A percentile compares a stretch with the other conserved stretches of the same genome.
phyloP scores from a whole-genome alignment of 1,140 invertebrate species.

The Gryllus bimaculatus region DNA sequence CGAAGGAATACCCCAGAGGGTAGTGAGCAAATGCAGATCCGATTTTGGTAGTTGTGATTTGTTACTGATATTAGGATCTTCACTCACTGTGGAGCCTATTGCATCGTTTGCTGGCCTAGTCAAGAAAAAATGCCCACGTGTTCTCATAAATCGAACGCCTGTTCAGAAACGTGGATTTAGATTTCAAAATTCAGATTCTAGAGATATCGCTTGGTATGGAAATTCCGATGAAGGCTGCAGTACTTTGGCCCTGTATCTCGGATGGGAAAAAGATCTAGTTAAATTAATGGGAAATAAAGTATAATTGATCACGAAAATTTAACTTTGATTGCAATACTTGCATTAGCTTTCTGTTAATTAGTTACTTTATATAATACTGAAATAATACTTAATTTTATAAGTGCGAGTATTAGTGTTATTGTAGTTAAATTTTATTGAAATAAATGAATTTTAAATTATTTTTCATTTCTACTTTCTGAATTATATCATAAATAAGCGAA shows the following conservation, averaged over 20 bases:
- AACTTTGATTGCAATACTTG: too few species aligned
- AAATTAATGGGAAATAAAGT: too few species aligned
- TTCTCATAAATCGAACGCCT: constrained; percentile 78
- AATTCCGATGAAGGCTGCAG: constrained; percentile 80
- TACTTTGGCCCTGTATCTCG: constrained; percentile 67
- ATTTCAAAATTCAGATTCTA: constrained; percentile 56
- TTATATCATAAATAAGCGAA: too few species aligned
- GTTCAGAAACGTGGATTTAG: constrained; percentile 46
- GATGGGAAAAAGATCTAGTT: constrained; percentile 48
- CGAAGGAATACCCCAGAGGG: constrained; percentile 70
- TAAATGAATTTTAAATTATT: too few species aligned
- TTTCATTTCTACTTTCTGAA: too few species aligned
- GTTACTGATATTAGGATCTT: constrained; percentile 91
- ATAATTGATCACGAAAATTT: too few species aligned
- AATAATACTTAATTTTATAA: too few species aligned
- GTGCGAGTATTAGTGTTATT: too few species aligned
- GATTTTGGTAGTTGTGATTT: constrained; percentile 86
- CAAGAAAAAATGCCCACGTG: constrained; percentile 42
- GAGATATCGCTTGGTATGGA: constrained; percentile 66
- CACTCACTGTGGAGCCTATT: constrained; percentile 89
- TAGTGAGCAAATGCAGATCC: constrained; percentile 49
- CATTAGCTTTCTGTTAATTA: too few species aligned
- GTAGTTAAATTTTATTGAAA: too few species aligned
- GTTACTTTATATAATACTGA: too few species aligned
- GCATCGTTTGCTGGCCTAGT: constrained; percentile 59